Percentiles rank a stretch among this genome's conserved stretches.
These are phyloP conservation scores for Macropis europaea DNA, from an alignment of 2,888 invertebrate genomes.

Conservation along the genomic window DNA sequence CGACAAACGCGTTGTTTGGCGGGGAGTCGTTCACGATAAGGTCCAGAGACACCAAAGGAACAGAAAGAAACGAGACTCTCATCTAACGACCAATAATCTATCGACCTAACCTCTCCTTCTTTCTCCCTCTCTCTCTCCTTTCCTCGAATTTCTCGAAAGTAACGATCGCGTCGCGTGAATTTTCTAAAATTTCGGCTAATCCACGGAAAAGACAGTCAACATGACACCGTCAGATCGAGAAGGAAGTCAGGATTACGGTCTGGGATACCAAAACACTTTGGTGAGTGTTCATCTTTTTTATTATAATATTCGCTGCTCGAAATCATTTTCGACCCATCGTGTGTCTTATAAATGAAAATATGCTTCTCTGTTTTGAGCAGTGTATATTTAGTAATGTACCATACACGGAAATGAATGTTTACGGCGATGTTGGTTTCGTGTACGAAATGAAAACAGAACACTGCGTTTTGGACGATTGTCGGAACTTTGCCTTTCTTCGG, in stretches of 20 bases:
- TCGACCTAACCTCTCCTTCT: not conserved
- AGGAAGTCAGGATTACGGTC: slow-evolving; percentile 84
- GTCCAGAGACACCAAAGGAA: slow-evolving; percentile 21
- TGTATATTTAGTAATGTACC: too few relatives aligned
- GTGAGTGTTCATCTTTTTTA: slow-evolving; percentile 80
- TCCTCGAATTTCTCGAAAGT: not conserved
- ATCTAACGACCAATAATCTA: slow-evolving; percentile 1
- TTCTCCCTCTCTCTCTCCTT: not conserved
- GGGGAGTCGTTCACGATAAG: slow-evolving; percentile 40
- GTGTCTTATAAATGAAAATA: not conserved
- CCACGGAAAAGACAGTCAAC: slow-evolving; percentile 27
- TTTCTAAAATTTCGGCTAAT: not conserved
- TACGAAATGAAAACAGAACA: too few relatives aligned
- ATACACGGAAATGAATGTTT: too few relatives aligned
- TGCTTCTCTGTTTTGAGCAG: not conserved
- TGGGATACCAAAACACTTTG: slow-evolving; percentile 87
- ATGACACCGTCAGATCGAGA: slow-evolving; percentile 71
- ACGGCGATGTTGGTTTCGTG: too few relatives aligned
- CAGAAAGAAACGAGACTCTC: slow-evolving; percentile 24
- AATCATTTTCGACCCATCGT: too few relatives aligned
- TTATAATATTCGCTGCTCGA: not conserved
- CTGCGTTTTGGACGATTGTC: too few relatives aligned
- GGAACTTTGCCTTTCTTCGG: too few relatives aligned
- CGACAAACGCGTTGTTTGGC: slow-evolving; percentile 28
- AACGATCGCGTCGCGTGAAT: not conserved